These are phyloP conservation scores for Cyclophora albipunctata DNA, from an alignment of 2,888 invertebrate genomes.

Conservation along the genomic window DNA sequence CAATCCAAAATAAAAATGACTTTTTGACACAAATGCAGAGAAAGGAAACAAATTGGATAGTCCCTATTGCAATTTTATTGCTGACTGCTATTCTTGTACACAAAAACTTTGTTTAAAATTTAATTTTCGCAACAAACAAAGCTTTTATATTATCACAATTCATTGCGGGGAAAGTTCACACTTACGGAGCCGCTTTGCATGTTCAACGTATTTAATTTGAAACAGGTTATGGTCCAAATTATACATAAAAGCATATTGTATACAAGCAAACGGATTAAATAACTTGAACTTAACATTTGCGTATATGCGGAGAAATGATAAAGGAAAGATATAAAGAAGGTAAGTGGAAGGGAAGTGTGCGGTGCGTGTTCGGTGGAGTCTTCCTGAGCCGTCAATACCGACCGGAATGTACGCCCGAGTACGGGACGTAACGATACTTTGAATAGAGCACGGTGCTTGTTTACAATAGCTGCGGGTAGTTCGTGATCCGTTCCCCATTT, in stretches of 20 bases:
- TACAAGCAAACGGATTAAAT: too few species aligned
- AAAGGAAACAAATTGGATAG: constrained; percentile 23
- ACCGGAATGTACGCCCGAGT: constrained; percentile 40
- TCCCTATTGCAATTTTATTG: constrained; percentile 25
- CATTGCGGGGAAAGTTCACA: constrained; percentile 45
- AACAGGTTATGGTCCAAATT: constrained; percentile 26
- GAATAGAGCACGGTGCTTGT: constrained; percentile 67
- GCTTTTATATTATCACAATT: constrained; percentile 58
- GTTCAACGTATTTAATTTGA: constrained; percentile 43
- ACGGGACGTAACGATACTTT: constrained; percentile 63
- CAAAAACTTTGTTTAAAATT: constrained; percentile 43
- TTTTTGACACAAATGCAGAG: constrained; percentile 10
- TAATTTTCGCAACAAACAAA: constrained; percentile 51
- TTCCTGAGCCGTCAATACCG: constrained; percentile 52
- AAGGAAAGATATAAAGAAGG: too few species aligned
- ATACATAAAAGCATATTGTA: constrained; percentile 12
- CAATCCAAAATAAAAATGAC: constrained; percentile 29
- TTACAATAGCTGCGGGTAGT: constrained; percentile 70
- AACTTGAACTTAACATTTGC: too few species aligned
- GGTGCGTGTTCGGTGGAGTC: constrained; percentile 25
- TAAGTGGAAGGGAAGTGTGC: too few species aligned
- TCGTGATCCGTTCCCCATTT: constrained; percentile 67
- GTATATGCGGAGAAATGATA: too few species aligned
- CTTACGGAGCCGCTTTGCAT: constrained; percentile 38
- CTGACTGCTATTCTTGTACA: constrained; percentile 32